Evolutionary conservation across 2,888 invertebrate species (phyloP), one percentile per base, ranked within the genome.

Genomic region (Poecilus cupreus): DNA sequence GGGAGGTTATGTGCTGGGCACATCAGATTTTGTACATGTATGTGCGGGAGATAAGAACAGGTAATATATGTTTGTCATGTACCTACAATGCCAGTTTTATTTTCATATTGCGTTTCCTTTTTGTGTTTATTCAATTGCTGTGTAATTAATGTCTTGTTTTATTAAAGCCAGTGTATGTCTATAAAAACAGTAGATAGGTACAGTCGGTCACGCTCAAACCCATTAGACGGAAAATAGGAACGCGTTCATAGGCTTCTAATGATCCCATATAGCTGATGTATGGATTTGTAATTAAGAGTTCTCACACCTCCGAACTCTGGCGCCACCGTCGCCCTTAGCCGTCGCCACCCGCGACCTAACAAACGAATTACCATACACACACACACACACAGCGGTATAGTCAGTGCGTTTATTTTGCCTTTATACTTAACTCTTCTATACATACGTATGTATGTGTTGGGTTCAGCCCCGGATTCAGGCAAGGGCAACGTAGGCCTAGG

Each of bases 271-370:
- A 60, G 26, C 24, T 60, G 60, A 60, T 60, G 60, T 60, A 60
- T 60, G 60, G 60, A 60, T 60, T 60, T 60, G 60, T 60, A 60
- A 60, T 60, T 60, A 60, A 60, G 60, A 60, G 60, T 60, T 32
- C 60, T 60, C 60, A 60, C 60, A 60, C 60, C 60, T 60, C 54
- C 5, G 26, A 43, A n/a, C 24, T 24, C 24, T 60, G 60, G 60
- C 60, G 60, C 60, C 60, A 26, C 60, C n/a, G 26, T 60, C 60
- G 54, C 3, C 60, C 60, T 26, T 60, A 60, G 24, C 26, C 60
- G 60, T 2, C 43, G 43, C 11, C 43, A 13, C 32, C 43, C 43
- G n/a, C 11, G 43, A 43, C 43, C 43, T 3, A 43, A 26, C 60
- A 60, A 60, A 60, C 60, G 60, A 60, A 60, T 60, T 60, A 60